Evolutionary conservation across 2,797 vertebrate species (phyloP), one percentile per base, ranked within the genome.

Genomic region (Lepilemur septentrionalis): DNA sequence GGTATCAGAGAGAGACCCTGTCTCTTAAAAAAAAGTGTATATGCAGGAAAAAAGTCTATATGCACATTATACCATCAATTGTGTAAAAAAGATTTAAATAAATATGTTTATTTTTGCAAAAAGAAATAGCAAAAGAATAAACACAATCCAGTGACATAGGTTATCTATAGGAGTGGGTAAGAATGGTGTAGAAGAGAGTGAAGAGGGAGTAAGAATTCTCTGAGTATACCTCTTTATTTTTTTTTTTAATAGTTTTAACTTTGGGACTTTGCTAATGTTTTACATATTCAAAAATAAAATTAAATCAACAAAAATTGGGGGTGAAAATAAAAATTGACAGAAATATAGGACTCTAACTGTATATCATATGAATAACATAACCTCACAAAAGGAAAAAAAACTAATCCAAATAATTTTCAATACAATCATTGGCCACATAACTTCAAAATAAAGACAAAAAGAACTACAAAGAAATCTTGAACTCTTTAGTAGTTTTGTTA

Each of bases 271-370:
- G 22, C 46, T 87, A 79, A 83, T 70, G 57, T 75, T 69, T 91
- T 67, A 81, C n/a, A 87, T 59, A 83, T 75, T 91, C 7, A 81
- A 82, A 96, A 81, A n/a, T 43, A 76, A 87, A 82, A 63, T 84
- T n/a, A 52, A 63, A 52, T 80, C 67, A 70, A 90, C 23, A 72
- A 78, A 22, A 20, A 59, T 59, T 30, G 41, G 17, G 30, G 18
- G n/a, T 50, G 23, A n/a, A n/a, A n/a, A n/a, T n/a, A n/a, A n/a
- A n/a, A n/a, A n/a, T n/a, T n/a, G n/a, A n/a, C n/a, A n/a, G n/a
- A n/a, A n/a, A n/a, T n/a, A n/a, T n/a, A n/a, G n/a, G n/a, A n/a
- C n/a, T n/a, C n/a, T n/a, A n/a, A n/a, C n/a, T n/a, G n/a, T n/a
- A n/a, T n/a, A n/a, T n/a, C n/a, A n/a, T n/a, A n/a, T n/a, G n/a